Evolutionary conservation across 2,113 vertebrate species (phyloP), one percentile per base, ranked within the genome.

Genomic region (Catharus fuscescens): DNA sequence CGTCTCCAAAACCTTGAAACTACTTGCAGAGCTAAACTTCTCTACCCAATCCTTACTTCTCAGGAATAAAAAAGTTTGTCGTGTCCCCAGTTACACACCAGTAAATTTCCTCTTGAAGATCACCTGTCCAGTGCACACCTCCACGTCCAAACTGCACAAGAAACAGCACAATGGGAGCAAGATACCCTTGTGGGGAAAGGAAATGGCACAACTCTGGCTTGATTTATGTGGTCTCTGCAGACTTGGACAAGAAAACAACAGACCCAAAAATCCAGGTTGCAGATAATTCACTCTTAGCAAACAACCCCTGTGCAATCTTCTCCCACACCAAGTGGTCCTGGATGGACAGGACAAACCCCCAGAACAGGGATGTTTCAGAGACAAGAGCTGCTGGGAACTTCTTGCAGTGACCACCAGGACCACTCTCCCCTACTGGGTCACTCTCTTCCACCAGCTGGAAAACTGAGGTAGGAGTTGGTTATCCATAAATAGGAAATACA

Each of bases 341-440:
- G 56, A 50, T 54, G 25, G 44, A 59, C 48, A 36, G 44, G 32
- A 42, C 40, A 45, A 88, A 70, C 13, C 5, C 29, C 47, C 23
- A 53, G 25, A 62, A 71, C 2, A 5, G 16, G n/a, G 28, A 48
- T 12, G 13, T 32, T 56, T 61, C 44, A 71, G 38, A 71, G 25
- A 21, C 9, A 76, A 53, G 2, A 67, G 53, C 57, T 91, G 28
- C 67, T 25, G 62, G 38, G 31, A 82, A 16, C 4, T 86, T 26
- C n/a, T 40, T 26, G 10, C 14, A 61, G 42, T 20, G 57, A 61
- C 61, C 34, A 53, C 15, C n/a, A 66, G 50, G 18, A 79, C 36
- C 34, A 44, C 29, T 40, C 34, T n/a, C 17, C 3, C 13, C 28
- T 16, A 36, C 0, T 2, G 10, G 23, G n/a, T 25, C 16, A 40